Conservation (phyloP, 2,888 invertebrate species). For the Ochropleura plecta region DNA sequence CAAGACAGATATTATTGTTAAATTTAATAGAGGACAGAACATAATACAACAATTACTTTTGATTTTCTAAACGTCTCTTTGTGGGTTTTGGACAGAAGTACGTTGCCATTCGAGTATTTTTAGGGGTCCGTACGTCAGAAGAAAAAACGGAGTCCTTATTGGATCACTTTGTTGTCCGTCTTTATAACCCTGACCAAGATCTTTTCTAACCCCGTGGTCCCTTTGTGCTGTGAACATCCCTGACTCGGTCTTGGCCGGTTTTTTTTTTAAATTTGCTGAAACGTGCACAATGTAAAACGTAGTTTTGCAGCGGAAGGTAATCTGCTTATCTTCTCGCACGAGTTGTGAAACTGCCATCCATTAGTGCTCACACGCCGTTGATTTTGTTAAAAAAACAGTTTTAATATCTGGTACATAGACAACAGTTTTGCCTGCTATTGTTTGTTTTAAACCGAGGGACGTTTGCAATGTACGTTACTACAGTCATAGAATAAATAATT, state of each 20-base stretch:
- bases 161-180: no score
- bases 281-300: conserved; percentile 13
- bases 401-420: neutral
- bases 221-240: no score
- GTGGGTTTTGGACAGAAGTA: neutral
- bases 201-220: no score
- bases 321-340: conserved; percentile 33
- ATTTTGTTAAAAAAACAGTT: conserved; percentile 34
- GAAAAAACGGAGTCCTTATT: no score
- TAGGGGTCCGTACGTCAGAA: no score
- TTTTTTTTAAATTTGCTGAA: conserved; percentile 16
- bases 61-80: conserved; percentile 10
- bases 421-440: neutral
- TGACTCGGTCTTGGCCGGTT: no score
- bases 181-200: no score
- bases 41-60: conserved; percentile 12
- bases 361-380: conserved; percentile 36
- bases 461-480: no score
- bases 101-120: neutral
- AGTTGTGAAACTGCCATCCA: conserved; percentile 25
- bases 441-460: no score
- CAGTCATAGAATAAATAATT: no score
- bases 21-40: conserved; percentile 24
- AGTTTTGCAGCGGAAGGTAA: conserved; percentile 20
- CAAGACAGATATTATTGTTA: conserved; percentile 25